Evolutionary conservation across 2,113 vertebrate genomes (phyloP).

Genomic region (Saguinus midas): DNA sequence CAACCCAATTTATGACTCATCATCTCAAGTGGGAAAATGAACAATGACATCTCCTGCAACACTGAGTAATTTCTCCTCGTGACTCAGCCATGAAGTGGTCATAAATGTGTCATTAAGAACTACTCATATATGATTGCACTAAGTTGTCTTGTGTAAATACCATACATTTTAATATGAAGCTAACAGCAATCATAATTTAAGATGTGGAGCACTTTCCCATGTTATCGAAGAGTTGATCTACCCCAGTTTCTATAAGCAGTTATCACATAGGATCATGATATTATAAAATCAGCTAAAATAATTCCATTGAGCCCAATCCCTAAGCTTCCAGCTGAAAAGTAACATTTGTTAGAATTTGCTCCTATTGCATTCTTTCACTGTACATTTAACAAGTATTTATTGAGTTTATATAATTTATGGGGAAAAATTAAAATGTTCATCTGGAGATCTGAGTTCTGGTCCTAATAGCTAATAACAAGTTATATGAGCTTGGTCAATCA

Average conservation of each 20-base stretch:
- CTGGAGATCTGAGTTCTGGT: background rate
- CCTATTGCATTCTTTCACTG: background rate
- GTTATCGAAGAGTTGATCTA: background rate
- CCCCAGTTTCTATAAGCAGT: background rate
- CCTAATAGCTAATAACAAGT: background rate
- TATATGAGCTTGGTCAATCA: background rate
- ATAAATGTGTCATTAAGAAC: conserved; percentile 44
- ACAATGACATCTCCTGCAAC: background rate
- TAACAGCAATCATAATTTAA: background rate
- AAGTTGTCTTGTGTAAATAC: background rate
- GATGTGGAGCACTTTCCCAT: background rate
- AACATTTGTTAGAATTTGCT: background rate
- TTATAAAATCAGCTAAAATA: background rate
- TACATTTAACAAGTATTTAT: background rate
- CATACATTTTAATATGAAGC: conserved; percentile 30
- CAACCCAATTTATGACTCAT: conserved; percentile 38
- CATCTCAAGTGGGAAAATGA: conserved; percentile 23
- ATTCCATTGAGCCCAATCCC: background rate
- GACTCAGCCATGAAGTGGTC: background rate
- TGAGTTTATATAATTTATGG: background rate
- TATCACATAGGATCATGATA: background rate
- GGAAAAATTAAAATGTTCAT: background rate
- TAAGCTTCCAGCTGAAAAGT: background rate
- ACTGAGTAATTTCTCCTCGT: conserved; percentile 32
- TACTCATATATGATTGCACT: background rate